Evolutionary conservation across 2,888 invertebrate genomes (phyloP).

Genomic region (Eupithecia insigniata): DNA sequence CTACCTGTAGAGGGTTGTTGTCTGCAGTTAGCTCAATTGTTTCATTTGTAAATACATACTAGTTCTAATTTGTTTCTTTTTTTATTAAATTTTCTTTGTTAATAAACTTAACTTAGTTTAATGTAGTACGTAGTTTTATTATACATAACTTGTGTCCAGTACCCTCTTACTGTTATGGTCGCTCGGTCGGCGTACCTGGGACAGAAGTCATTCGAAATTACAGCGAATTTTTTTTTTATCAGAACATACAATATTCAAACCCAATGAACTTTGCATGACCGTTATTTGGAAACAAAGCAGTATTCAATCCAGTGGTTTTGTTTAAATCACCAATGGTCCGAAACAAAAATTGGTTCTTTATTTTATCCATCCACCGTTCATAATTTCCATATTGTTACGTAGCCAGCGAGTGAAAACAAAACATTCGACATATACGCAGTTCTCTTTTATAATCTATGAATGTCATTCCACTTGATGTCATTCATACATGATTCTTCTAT

Average conservation of each 20-base stretch:
- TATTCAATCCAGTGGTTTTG: neutral
- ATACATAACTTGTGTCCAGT: neutral
- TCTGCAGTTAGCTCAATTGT: too few relatives aligned
- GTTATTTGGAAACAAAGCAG: neutral
- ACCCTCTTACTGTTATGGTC: neutral
- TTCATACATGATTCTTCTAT: conserved; percentile 57
- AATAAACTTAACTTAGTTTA: neutral
- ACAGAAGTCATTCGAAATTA: neutral
- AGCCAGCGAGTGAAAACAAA: conserved; percentile 59
- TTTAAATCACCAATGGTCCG: neutral
- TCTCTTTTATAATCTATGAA: conserved; percentile 48
- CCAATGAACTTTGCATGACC: neutral
- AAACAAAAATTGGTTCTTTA: neutral
- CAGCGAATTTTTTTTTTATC: neutral
- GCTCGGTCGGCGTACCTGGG: neutral
- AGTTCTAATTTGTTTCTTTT: too few relatives aligned
- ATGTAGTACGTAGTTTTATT: neutral
- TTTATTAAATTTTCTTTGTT: too few relatives aligned
- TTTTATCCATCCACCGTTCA: conserved; percentile 24
- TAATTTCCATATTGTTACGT: conserved; percentile 66
- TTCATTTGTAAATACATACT: too few relatives aligned
- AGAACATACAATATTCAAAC: neutral
- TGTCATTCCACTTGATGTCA: conserved; percentile 39
- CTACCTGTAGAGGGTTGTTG: too few relatives aligned
- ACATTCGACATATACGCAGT: conserved; percentile 56